Percentiles rank a stretch among this genome's conserved stretches.
Evolutionary conservation across 2,888 invertebrate genomes (phyloP).

Genomic region (Helicoverpa assulta): DNA sequence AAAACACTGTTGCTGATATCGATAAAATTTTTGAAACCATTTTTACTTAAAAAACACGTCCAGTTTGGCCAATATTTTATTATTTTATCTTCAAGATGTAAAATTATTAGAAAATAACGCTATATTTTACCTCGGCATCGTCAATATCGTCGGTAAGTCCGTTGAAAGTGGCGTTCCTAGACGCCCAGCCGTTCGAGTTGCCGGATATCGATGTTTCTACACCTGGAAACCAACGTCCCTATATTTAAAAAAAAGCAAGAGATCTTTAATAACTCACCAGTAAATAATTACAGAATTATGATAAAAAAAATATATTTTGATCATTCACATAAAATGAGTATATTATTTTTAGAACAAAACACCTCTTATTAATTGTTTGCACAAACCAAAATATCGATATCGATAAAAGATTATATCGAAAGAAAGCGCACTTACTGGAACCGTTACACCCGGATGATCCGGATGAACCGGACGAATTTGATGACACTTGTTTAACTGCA

Average conservation of each 20-base stretch:
- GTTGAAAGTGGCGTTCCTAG: conserved; percentile 83
- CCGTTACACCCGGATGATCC: conserved; percentile 86
- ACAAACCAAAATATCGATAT: neutral
- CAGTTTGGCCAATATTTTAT: too few species aligned
- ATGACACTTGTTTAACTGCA: conserved; percentile 84
- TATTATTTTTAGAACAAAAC: too few species aligned
- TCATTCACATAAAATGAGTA: too few species aligned
- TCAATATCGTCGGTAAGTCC: conserved; percentile 88
- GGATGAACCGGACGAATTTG: conserved; percentile 86
- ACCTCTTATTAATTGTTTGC: too few species aligned
- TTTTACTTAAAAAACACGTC: too few species aligned
- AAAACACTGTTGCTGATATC: too few species aligned
- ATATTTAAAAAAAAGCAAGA: neutral
- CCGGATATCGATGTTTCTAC: conserved; percentile 80
- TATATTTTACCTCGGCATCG: conserved; percentile 83
- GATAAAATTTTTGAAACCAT: too few species aligned
- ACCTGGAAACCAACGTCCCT: conserved; percentile 68
- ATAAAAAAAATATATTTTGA: too few species aligned
- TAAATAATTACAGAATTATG: too few species aligned
- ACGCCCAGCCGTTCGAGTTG: conserved; percentile 83
- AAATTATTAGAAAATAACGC: neutral
- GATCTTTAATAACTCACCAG: neutral
- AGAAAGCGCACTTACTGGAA: conserved; percentile 76
- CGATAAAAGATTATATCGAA: neutral
- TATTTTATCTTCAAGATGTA: too few species aligned